Conservation (phyloP, 2,888 invertebrate genomes). For the Tipula lateralis region DNA sequence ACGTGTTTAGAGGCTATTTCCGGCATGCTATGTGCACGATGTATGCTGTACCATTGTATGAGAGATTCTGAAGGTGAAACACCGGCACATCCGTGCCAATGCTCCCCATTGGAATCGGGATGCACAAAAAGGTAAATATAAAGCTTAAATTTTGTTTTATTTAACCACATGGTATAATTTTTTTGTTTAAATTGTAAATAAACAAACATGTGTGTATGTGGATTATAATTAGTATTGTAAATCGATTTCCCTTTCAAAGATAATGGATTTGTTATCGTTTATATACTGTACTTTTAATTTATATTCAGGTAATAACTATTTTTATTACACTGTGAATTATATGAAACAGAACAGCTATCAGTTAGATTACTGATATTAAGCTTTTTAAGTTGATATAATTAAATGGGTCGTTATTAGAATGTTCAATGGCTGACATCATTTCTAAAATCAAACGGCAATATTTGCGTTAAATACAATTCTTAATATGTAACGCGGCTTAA, state of each 20-base stretch:
- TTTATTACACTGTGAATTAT: background rate
- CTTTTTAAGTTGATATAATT: no score
- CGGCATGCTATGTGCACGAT: constrained; percentile 81
- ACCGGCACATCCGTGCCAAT: constrained; percentile 78
- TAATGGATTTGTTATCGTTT: background rate
- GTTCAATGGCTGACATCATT: no score
- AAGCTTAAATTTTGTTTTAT: no score
- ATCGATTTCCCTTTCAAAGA: background rate
- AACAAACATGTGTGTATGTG: background rate
- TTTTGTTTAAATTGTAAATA: background rate
- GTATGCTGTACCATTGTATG: constrained; percentile 91
- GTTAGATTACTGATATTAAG: background rate
- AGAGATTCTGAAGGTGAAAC: constrained; percentile 86
- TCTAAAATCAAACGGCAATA: no score
- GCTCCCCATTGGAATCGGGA: constrained; percentile 59
- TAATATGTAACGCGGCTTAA: no score
- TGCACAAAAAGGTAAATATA: constrained; percentile 62
- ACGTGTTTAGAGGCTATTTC: constrained; percentile 75
- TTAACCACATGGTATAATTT: no score
- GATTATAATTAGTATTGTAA: background rate
- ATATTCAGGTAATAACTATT: background rate
- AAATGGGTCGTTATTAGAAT: no score
- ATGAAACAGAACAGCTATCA: background rate
- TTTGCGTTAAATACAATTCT: no score
- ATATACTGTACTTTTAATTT: background rate